Evolutionary conservation across 1,140 invertebrate species (phyloP).

Genomic region (Heterodera carotae): DNA sequence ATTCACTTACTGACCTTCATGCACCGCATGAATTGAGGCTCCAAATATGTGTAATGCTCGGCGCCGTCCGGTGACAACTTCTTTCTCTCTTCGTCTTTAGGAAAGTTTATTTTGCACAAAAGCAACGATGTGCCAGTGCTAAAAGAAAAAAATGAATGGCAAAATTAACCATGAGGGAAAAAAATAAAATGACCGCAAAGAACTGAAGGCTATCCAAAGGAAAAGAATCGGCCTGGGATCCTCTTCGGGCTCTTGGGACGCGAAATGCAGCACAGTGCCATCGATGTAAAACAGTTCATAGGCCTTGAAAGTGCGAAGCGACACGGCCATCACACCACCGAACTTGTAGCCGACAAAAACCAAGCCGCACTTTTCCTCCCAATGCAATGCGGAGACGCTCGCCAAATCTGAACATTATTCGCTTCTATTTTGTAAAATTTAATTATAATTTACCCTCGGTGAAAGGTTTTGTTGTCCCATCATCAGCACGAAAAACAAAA

Average conservation of each 20-base stretch:
- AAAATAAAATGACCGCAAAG: slow-evolving; percentile 3
- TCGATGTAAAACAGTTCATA: slow-evolving; percentile 31
- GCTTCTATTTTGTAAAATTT: not conserved
- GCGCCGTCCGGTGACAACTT: not conserved
- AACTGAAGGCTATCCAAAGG: slow-evolving; percentile 37
- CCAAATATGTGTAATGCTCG: slow-evolving; percentile 30
- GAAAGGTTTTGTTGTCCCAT: slow-evolving; percentile 28
- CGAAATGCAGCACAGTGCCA: slow-evolving; percentile 37
- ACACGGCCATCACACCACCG: slow-evolving; percentile 35
- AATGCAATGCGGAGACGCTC: slow-evolving; percentile 34
- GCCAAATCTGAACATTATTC: slow-evolving; percentile 36
- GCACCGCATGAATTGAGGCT: slow-evolving; percentile 33
- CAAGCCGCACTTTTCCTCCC: slow-evolving; percentile 32
- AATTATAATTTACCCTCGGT: slow-evolving; percentile 5
- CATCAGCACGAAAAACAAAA: slow-evolving; percentile 36
- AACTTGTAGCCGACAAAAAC: slow-evolving; percentile 41
- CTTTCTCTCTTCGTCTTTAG: slow-evolving; percentile 37
- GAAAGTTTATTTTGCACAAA: slow-evolving; percentile 36
- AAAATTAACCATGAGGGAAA: not conserved
- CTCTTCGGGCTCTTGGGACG: slow-evolving; percentile 44
- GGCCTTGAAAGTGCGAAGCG: slow-evolving; percentile 39
- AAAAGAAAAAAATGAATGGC: not conserved
- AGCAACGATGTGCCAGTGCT: slow-evolving; percentile 33
- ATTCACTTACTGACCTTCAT: slow-evolving; percentile 22
- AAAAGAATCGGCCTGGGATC: slow-evolving; percentile 39